Percentiles rank a stretch among this genome's conserved stretches.
These are phyloP conservation scores for Parelbella ahira DNA, from an alignment of 2,888 invertebrate species.

Conservation along the genomic window DNA sequence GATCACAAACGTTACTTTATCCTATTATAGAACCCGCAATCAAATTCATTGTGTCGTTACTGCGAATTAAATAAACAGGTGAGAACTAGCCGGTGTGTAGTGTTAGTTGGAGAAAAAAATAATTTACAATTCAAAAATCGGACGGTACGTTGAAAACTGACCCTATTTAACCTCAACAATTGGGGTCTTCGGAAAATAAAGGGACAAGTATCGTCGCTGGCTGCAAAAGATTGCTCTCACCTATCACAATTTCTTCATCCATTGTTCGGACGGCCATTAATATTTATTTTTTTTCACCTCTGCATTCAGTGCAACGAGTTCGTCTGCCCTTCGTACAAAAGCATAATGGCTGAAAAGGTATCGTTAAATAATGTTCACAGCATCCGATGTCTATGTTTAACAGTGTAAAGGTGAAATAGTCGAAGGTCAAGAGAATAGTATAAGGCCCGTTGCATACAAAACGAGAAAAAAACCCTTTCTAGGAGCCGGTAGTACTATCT, in stretches of 20 bases:
- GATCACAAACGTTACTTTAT: constrained; percentile 14
- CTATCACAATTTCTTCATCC: constrained; percentile 76
- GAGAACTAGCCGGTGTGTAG: constrained; percentile 30
- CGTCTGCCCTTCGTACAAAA: constrained; percentile 65
- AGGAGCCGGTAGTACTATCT: constrained; percentile 6
- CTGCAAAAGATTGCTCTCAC: constrained; percentile 73
- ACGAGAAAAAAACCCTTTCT: constrained; percentile 12
- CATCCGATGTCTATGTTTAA: constrained; percentile 42
- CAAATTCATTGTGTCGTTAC: constrained; percentile 11
- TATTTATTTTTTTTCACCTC: constrained; percentile 52
- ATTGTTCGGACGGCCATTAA: constrained; percentile 75
- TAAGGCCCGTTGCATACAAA: constrained; percentile 18
- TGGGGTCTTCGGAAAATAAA: constrained; percentile 56
- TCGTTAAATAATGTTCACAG: constrained; percentile 59
- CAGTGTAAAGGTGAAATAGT: constrained; percentile 43
- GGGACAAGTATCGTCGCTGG: constrained; percentile 59
- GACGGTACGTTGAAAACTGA: constrained; percentile 49
- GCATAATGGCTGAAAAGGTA: constrained; percentile 65
- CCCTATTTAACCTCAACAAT: constrained; percentile 66
- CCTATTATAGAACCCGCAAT: constrained; percentile 9
- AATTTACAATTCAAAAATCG: constrained; percentile 62
- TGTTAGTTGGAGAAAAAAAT: constrained; percentile 27
- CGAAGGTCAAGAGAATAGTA: constrained; percentile 43
- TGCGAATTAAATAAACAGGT: constrained; percentile 16
- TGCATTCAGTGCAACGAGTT: constrained; percentile 69